phyloP scores from a whole-genome alignment of 2,113 vertebrate species.

The Brachirus orientalis region DNA sequence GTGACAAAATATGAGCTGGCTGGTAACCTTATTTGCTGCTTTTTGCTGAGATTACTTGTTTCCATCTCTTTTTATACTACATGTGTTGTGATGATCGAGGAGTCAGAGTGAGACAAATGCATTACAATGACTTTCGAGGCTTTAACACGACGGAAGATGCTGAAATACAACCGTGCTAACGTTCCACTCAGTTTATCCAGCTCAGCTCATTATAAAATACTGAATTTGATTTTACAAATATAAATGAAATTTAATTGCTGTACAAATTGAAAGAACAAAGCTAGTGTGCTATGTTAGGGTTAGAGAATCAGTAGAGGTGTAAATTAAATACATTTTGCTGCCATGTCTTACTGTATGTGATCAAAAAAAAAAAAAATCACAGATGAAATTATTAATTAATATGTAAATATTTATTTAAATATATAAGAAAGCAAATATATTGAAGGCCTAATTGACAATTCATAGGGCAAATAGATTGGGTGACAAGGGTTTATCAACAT shows the following conservation, averaged over 20 bases:
- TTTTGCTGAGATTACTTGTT: too few relatives aligned
- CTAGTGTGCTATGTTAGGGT: neutral
- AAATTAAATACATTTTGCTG: too few relatives aligned
- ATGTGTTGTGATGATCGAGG: constrained; percentile 6
- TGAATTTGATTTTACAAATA: constrained; percentile 15
- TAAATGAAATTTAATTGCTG: constrained; percentile 3
- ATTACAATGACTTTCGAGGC: neutral
- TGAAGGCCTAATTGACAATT: constrained; percentile 28
- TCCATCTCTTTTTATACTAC: neutral
- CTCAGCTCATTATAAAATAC: constrained; percentile 14
- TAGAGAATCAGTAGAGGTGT: neutral
- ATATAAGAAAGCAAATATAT: too few relatives aligned
- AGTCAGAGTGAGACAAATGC: constrained; percentile 1
- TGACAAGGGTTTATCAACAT: constrained; percentile 27
- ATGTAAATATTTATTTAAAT: neutral
- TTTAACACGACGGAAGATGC: neutral
- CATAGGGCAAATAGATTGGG: constrained; percentile 4
- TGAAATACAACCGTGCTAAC: constrained; percentile 2
- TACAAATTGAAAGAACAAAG: constrained; percentile 15
- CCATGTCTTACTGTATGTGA: too few relatives aligned
- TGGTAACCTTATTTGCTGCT: too few relatives aligned
- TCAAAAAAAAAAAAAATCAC: constrained; percentile 26
- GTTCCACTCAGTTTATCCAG: neutral
- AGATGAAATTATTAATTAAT: neutral
- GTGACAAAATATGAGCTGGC: too few relatives aligned